These are phyloP conservation scores for Pachyuromys duprasi DNA, from an alignment of 2,797 vertebrate species.

Conservation along the genomic window DNA sequence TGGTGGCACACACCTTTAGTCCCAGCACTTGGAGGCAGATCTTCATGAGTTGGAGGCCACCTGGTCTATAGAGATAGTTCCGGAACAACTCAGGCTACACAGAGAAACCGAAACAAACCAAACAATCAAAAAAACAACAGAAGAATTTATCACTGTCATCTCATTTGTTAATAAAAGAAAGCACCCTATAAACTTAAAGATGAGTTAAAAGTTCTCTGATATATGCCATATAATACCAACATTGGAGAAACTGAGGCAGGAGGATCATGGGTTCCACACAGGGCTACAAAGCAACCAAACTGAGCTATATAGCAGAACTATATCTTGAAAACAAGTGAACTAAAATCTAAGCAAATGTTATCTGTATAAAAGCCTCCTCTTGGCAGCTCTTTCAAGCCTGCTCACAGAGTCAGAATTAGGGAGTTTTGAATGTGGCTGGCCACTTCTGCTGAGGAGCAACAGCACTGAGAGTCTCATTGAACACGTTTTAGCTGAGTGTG, in stretches of 20 bases:
- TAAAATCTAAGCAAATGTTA: background rate
- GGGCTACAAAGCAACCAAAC: background rate
- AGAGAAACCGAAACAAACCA: too few species aligned
- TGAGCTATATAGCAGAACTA: too few species aligned
- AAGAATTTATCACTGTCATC: background rate
- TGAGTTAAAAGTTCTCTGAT: background rate
- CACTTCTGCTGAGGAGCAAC: background rate
- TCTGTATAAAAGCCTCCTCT: background rate
- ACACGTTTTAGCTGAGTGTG: slow-evolving; percentile 32
- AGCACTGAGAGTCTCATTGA: background rate
- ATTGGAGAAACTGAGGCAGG: background rate
- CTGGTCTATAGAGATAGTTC: too few species aligned
- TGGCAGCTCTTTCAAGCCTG: background rate
- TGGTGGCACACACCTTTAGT: too few species aligned
- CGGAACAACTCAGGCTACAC: too few species aligned
- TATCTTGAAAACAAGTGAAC: background rate
- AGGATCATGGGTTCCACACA: background rate
- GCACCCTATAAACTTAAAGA: background rate
- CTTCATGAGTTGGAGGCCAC: too few species aligned
- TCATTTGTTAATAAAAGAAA: background rate
- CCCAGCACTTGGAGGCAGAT: too few species aligned
- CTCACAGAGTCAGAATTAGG: background rate
- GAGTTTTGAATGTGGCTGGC: background rate
- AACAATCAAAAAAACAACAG: too few species aligned
- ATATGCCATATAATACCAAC: background rate